Evolutionary conservation across 2,797 vertebrate genomes (phyloP).

Genomic region (Atherinosoma microstoma): DNA sequence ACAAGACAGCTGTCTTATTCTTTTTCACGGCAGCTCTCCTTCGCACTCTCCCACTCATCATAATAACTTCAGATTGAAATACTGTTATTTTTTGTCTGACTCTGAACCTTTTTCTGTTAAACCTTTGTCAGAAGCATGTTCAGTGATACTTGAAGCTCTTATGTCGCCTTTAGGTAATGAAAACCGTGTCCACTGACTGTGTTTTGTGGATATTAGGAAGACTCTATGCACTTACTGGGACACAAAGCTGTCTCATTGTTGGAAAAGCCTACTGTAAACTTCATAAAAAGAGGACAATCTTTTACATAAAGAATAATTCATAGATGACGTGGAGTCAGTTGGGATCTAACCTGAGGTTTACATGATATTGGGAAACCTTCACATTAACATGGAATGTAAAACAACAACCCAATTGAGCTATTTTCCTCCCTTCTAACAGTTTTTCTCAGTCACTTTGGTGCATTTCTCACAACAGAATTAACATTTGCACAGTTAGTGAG

Average conservation of each 20-base stretch:
- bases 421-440: too few relatives aligned
- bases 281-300: neutral
- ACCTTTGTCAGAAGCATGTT: constrained; percentile 38
- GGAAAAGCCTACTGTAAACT: neutral
- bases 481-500: too few relatives aligned
- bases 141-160: constrained; percentile 36
- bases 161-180: constrained; percentile 50
- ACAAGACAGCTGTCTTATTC: constrained; percentile 24
- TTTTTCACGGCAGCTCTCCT: constrained; percentile 22
- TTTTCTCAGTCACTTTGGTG: too few relatives aligned
- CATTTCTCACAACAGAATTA: too few relatives aligned
- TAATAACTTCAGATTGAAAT: constrained; percentile 47
- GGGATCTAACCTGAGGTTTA: too few relatives aligned
- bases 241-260: constrained; percentile 23
- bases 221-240: constrained; percentile 13
- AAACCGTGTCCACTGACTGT: constrained; percentile 27
- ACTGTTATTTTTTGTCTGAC: constrained; percentile 50
- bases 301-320: neutral
- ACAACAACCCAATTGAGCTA: too few relatives aligned
- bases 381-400: too few relatives aligned
- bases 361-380: too few relatives aligned
- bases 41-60: constrained; percentile 19
- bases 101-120: constrained; percentile 50
- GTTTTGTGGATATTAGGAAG: constrained; percentile 24
- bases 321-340: too few relatives aligned